Conservation (phyloP, 2,113 vertebrate genomes). For the Saccopteryx bilineata region DNA sequence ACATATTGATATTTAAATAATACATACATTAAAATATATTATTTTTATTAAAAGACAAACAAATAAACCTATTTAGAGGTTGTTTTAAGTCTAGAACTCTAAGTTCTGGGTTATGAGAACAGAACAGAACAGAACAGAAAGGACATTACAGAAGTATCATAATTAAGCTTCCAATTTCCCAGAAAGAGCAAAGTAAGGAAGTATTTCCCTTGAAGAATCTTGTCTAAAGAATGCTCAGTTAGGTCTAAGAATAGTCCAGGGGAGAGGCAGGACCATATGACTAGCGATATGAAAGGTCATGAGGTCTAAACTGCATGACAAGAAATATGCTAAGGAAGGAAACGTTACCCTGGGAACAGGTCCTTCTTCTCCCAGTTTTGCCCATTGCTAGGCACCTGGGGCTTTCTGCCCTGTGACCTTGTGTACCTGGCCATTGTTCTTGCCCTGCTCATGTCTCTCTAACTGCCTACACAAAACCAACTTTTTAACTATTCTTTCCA, state of each 20-base stretch:
- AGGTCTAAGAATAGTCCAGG: neutral
- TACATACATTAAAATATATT: neutral
- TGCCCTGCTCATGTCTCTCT: neutral
- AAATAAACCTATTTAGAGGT: neutral
- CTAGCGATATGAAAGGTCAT: neutral
- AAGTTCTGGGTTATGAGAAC: neutral
- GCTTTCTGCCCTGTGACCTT: neutral
- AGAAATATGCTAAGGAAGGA: neutral
- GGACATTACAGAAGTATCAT: neutral
- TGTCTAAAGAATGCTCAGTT: neutral
- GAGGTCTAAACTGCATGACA: neutral
- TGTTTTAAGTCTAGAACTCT: slow-evolving; percentile 6
- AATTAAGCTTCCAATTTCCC: neutral
- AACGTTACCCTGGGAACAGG: neutral
- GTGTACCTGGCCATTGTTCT: neutral
- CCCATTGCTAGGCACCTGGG: neutral
- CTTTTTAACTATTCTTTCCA: slow-evolving; percentile 43
- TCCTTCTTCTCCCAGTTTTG: neutral
- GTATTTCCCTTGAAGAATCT: neutral
- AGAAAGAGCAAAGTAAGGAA: neutral
- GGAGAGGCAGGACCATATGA: neutral
- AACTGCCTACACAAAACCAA: neutral
- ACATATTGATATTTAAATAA: slow-evolving; percentile 53
- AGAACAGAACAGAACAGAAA: neutral
- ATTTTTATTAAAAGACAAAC: neutral